Percentiles rank a stretch among this genome's conserved stretches.
Conservation (phyloP, 1,140 invertebrate genomes). For the Drosophila pruinosa region DNA sequence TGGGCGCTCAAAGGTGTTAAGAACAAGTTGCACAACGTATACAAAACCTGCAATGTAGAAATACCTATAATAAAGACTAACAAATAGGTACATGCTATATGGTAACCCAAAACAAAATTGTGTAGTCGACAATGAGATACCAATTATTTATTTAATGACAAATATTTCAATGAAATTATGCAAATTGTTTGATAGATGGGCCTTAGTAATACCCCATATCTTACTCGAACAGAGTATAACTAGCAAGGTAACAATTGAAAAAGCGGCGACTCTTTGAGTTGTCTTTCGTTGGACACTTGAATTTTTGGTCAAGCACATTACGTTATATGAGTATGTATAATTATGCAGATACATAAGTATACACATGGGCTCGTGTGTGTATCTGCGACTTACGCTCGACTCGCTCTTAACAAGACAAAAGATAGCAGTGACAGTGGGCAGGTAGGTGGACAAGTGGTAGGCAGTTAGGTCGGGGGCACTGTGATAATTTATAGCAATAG, state of each 20-base stretch:
- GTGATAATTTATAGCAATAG: constrained; percentile 43
- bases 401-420: constrained; percentile 8
- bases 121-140: constrained; percentile 16
- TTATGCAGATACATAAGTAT: constrained; percentile 25
- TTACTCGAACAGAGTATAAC: constrained; percentile 2
- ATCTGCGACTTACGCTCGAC: constrained; percentile 19
- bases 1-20: constrained; percentile 75
- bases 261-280: constrained; percentile 64
- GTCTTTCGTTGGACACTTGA: constrained; percentile 66
- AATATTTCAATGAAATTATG: background rate
- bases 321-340: constrained; percentile 44
- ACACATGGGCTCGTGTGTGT: constrained; percentile 1
- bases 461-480: constrained; percentile 20
- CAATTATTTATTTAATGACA: background rate
- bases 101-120: background rate
- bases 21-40: constrained; percentile 69
- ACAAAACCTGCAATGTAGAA: constrained; percentile 31
- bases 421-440: constrained; percentile 35
- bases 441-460: constrained; percentile 67
- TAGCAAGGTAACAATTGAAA: constrained; percentile 37
- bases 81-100: constrained; percentile 28
- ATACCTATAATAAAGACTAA: constrained; percentile 39
- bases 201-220: too few species aligned
- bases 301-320: constrained; percentile 76
- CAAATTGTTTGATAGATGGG: background rate